phyloP scores from a whole-genome alignment of 2,888 invertebrate genomes.

The Meiosimyza platycephala region DNA sequence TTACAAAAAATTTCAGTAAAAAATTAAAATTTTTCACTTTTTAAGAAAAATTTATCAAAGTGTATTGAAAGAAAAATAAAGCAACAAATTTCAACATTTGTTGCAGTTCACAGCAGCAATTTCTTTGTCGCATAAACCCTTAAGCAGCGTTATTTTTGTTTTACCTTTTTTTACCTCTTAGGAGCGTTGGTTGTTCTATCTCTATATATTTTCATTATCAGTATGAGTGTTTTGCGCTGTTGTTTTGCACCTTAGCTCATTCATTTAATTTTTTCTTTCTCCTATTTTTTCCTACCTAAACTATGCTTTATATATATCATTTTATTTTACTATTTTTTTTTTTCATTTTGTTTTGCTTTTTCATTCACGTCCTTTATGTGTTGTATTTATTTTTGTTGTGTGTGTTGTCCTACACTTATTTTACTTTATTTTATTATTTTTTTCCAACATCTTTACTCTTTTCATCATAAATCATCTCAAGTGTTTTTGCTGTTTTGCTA shows the following conservation, averaged over 20 bases:
- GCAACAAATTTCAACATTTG: conserved; percentile 24
- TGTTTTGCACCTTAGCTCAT: conserved; percentile 35
- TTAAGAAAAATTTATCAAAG: background rate
- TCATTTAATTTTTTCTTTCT: conserved; percentile 21
- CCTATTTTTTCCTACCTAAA: conserved; percentile 30
- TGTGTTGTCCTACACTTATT: background rate
- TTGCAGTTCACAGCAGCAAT: conserved; percentile 14
- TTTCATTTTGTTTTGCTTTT: background rate
- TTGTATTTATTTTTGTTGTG: background rate
- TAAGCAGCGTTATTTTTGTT: background rate
- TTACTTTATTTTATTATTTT: conserved; percentile 15
- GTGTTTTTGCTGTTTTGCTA: conserved; percentile 44
- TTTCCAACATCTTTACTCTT: conserved; percentile 1
- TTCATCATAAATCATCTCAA: conserved; percentile 63
- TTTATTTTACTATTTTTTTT: conserved; percentile 28
- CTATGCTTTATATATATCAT: conserved; percentile 36
- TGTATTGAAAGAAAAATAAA: background rate
- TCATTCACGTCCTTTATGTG: background rate
- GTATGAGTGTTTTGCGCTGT: background rate
- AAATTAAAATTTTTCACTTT: too few species aligned
- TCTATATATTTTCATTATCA: conserved; percentile 1
- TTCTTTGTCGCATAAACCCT: background rate
- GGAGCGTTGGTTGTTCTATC: conserved; percentile 16
- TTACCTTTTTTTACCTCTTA: conserved; percentile 39
- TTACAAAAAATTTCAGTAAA: too few species aligned